phyloP scores from a whole-genome alignment of 2,888 invertebrate genomes.

The Hirtodrosophila histrioides region DNA sequence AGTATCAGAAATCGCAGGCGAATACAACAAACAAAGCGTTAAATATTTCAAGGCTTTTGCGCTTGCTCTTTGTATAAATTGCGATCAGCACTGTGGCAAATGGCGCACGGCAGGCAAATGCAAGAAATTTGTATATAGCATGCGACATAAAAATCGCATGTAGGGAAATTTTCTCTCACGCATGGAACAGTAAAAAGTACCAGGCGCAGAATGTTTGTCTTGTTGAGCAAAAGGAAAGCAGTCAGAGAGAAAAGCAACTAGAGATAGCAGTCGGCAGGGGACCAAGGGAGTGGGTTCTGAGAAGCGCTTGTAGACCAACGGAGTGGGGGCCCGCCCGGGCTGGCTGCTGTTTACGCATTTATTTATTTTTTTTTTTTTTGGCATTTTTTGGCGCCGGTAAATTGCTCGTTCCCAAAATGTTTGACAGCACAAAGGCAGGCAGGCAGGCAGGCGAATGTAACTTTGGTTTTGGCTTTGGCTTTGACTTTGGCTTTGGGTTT shows the following conservation, averaged over 20 bases:
- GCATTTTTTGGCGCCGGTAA: slow-evolving; percentile 48
- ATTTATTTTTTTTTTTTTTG: slow-evolving; percentile 19
- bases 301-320: slow-evolving; percentile 19
- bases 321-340: slow-evolving; percentile 1
- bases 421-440: slow-evolving; percentile 15
- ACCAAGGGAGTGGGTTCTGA: neutral
- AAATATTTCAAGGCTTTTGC: too few species aligned
- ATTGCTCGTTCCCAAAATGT: slow-evolving; percentile 40
- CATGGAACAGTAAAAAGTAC: slow-evolving; percentile 36
- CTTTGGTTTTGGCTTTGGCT: slow-evolving; percentile 14
- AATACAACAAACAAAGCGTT: too few species aligned
- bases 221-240: neutral
- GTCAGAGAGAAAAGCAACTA: too few species aligned
- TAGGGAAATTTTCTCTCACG: slow-evolving; percentile 42
- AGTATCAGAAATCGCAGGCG: too few species aligned
- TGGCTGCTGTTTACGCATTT: slow-evolving; percentile 48
- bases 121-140: slow-evolving; percentile 22
- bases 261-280: neutral
- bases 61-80: neutral
- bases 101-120: neutral
- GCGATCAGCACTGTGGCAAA: neutral
- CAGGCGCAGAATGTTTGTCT: slow-evolving; percentile 34
- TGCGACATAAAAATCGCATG: slow-evolving; percentile 32
- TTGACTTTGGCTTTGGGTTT: slow-evolving; percentile 2
- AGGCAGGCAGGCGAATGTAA: slow-evolving; percentile 1